Evolutionary conservation across 2,888 invertebrate species (phyloP).

Genomic region (Camptogramma bilineatum): DNA sequence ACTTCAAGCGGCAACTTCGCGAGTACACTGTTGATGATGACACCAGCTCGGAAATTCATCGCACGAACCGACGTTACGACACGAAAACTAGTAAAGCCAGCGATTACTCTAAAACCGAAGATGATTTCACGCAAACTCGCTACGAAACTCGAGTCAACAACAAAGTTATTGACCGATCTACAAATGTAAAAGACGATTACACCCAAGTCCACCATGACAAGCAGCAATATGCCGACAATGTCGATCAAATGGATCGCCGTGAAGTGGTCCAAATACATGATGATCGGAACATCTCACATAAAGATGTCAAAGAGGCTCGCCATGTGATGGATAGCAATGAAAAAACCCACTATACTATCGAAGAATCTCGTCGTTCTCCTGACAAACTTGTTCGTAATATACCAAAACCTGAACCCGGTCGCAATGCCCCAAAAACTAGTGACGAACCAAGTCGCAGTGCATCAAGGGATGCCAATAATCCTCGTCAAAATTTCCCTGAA

Average conservation of each 20-base stretch:
- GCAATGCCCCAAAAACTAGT: not conserved
- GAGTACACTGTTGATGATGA: slow-evolving; percentile 49
- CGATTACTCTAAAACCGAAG: slow-evolving; percentile 45
- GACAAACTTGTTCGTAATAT: slow-evolving; percentile 25
- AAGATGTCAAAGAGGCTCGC: slow-evolving; percentile 53
- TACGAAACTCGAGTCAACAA: slow-evolving; percentile 37
- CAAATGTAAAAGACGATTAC: slow-evolving; percentile 44
- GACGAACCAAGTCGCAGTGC: slow-evolving; percentile 9
- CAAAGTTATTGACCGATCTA: slow-evolving; percentile 45
- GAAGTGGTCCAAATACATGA: slow-evolving; percentile 44
- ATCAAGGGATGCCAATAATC: slow-evolving; percentile 14
- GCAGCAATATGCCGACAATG: slow-evolving; percentile 45
- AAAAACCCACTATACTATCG: slow-evolving; percentile 50
- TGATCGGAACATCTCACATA: slow-evolving; percentile 44
- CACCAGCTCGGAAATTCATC: slow-evolving; percentile 46
- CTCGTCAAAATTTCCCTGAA: slow-evolving; percentile 26
- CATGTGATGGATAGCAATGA: slow-evolving; percentile 43
- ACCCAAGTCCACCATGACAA: slow-evolving; percentile 42
- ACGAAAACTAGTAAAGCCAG: slow-evolving; percentile 43
- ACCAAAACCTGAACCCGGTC: slow-evolving; percentile 7
- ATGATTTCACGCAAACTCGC: slow-evolving; percentile 42
- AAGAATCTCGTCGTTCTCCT: slow-evolving; percentile 34
- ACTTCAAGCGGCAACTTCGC: slow-evolving; percentile 60
- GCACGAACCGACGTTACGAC: slow-evolving; percentile 29
- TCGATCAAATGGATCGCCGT: slow-evolving; percentile 49